These are phyloP conservation scores for Urocyon cinereoargenteus DNA, from an alignment of 2,797 vertebrate genomes.

Conservation along the genomic window DNA sequence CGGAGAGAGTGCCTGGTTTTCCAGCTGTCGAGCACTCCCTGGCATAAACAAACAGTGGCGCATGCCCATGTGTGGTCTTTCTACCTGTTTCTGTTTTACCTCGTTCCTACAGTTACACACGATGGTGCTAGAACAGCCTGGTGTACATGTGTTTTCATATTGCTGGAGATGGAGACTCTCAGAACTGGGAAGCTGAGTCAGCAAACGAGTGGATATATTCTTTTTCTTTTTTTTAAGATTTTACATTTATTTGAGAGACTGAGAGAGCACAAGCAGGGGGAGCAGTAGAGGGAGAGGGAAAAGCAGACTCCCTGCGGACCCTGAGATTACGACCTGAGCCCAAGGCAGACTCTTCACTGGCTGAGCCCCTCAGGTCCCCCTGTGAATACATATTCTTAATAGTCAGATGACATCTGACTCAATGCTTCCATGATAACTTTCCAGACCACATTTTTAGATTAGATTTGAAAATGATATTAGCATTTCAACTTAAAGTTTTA, in stretches of 20 bases:
- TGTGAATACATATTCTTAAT: accelerated
- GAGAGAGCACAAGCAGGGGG: no score
- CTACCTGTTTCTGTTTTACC: neutral
- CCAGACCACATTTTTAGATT: neutral
- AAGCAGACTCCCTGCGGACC: no score
- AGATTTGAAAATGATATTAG: neutral
- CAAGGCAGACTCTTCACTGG: no score
- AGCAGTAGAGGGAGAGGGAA: no score
- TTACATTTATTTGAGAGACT: no score
- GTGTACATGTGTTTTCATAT: accelerated
- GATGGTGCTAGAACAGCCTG: accelerated
- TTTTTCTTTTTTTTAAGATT: no score
- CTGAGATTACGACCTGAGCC: no score
- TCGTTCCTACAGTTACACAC: neutral
- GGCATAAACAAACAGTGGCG: accelerated
- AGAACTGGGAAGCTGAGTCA: neutral
- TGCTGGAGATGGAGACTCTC: neutral
- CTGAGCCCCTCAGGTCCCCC: no score
- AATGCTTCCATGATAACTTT: neutral
- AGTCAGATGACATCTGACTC: neutral
- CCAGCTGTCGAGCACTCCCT: neutral
- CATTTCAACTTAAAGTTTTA: neutral
- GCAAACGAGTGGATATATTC: neutral
- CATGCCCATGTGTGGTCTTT: neutral
- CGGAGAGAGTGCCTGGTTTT: no score